Evolutionary conservation across 1,140 invertebrate species (phyloP).

Genomic region (Globodera rostochiensis): DNA sequence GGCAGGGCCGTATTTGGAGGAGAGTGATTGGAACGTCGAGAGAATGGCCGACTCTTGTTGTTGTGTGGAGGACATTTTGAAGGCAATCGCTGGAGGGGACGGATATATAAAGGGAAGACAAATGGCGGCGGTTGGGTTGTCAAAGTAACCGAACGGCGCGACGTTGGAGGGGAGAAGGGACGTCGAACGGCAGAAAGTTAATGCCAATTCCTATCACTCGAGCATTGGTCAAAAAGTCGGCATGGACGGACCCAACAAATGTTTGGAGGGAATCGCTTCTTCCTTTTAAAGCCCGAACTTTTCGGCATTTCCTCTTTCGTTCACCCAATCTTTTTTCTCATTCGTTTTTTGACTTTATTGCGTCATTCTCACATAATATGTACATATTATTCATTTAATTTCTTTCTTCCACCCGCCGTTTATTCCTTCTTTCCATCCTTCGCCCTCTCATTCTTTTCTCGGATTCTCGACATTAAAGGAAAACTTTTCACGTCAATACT

Average conservation of each 20-base stretch:
- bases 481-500: background rate
- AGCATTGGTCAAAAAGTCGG: no score
- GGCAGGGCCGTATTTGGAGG: conserved; percentile 55
- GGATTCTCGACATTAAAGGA: no score
- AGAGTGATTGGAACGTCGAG: conserved; percentile 34
- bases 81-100: background rate
- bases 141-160: background rate
- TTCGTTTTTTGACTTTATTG: background rate
- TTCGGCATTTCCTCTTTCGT: background rate
- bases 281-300: background rate
- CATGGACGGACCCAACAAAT: no score
- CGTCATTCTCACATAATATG: background rate
- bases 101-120: background rate
- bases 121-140: background rate
- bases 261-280: no score
- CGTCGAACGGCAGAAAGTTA: background rate
- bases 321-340: background rate
- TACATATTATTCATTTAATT: no score
- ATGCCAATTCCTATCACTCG: background rate
- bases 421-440: background rate
- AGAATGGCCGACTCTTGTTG: conserved; percentile 23
- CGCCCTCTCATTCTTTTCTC: background rate
- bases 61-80: background rate
- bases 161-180: background rate
- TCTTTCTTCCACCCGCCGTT: no score